phyloP scores from a whole-genome alignment of 2,797 vertebrate species.

The Poeciliopsis gracilis region DNA sequence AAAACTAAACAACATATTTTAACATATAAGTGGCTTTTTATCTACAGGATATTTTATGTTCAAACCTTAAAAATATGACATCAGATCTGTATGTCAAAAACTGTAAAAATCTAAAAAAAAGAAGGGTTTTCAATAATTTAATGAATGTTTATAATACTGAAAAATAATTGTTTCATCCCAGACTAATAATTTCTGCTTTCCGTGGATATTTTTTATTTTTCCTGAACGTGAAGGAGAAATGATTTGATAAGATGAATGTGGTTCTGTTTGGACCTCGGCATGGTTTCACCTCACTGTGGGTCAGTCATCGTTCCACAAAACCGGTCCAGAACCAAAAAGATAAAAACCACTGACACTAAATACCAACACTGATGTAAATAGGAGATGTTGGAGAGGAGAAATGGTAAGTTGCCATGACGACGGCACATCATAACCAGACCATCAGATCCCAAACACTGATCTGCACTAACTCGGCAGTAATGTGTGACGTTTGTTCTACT shows the following conservation, averaged over 20 bases:
- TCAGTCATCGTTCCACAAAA: neutral
- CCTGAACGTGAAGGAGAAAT: neutral
- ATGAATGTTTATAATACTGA: neutral
- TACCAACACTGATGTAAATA: neutral
- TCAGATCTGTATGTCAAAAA: neutral
- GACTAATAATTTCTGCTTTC: neutral
- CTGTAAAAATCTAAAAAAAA: neutral
- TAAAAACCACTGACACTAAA: constrained; percentile 18
- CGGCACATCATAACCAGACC: neutral
- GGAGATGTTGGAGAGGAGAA: neutral
- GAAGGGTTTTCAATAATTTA: neutral
- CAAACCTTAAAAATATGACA: neutral
- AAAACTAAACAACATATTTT: neutral
- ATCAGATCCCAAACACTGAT: neutral
- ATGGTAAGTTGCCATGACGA: constrained; percentile 54
- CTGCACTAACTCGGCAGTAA: constrained; percentile 26
- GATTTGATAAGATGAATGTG: constrained; percentile 23
- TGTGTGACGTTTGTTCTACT: constrained; percentile 27
- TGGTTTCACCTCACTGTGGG: constrained; percentile 33
- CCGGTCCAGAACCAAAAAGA: constrained; percentile 34
- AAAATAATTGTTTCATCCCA: neutral
- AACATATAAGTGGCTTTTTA: neutral
- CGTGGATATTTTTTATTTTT: neutral
- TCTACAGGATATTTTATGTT: neutral
- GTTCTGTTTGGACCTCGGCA: constrained; percentile 38